Base-by-base conservation (phyloP, 2,113 vertebrate species). In the Melanerpes formicivorus region DNA sequence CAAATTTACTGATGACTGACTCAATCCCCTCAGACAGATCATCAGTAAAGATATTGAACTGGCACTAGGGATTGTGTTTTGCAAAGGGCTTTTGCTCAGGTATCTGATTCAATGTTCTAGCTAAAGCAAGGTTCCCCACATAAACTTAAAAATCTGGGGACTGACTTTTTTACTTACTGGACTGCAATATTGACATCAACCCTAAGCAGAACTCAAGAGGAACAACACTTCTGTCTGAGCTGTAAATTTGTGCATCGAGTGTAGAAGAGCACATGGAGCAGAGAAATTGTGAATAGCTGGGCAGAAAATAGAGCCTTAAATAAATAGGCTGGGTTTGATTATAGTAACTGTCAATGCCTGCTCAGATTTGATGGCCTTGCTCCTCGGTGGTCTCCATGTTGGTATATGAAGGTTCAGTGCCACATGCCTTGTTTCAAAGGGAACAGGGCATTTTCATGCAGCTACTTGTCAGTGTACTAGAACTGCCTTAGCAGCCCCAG, bases 91-190 rank as follows among this genome's bases (percentile, higher is more conserved):
- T 94, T 71, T 79, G 12, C 16, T 71, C 62, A 54, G 66, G 67
- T 82, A 34, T 92, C 88, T 90, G 34, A 52, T 93, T 94, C 32
- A 54, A 7, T 79, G 88, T 94, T 89, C 76, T 82, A 58, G 70
- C 62, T 62, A 56, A 67, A 79, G 42, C 54, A 76, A 87, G 62
- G 75, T 74, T 93, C 58, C 32, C 13, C 93, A 76, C 79, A 80
- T 78, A 55, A 95, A 81, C 79, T 78, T 78, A 55, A 95, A 81
- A 37, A 77, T 66, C 30, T 74, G 15, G 18, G 27, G 75, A n/a
- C 37, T 82, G 66, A 12, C 40, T 74, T 79, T 88, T 75, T 83
- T 23, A 32, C 19, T 77, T 88, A 37, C 6, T 26, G 27, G 22
- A 40, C 48, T 62, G 10, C 15, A 25, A 0, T 73, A 14, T 19